phyloP scores from a whole-genome alignment of 2,113 vertebrate species.

The Aplodontia rufa region DNA sequence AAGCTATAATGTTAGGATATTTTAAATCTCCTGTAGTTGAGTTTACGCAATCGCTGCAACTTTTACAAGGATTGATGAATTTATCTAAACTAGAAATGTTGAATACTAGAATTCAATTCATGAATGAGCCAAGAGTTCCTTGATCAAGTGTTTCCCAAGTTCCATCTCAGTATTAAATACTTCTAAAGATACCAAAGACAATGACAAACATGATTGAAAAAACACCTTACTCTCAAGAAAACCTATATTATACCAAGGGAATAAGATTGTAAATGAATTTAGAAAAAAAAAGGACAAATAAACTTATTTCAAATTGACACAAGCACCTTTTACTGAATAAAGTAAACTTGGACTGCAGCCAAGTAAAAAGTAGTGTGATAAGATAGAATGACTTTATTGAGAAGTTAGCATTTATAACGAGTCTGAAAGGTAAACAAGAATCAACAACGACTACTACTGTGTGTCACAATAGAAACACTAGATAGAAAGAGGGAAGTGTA shows the following conservation, averaged over 20 bases:
- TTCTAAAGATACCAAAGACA: background rate
- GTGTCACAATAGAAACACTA: constrained; percentile 21
- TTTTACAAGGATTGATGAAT: background rate
- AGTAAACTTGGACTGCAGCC: too few relatives aligned
- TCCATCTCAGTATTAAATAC: background rate
- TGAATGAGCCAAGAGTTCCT: background rate
- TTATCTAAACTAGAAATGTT: background rate
- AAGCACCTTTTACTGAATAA: background rate
- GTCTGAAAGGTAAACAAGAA: background rate
- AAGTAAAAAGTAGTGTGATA: background rate
- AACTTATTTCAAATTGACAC: background rate
- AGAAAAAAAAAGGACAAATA: background rate
- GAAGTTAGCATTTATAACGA: background rate
- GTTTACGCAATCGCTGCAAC: background rate
- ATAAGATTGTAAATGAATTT: background rate
- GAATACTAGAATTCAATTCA: background rate
- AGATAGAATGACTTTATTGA: background rate
- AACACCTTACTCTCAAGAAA: background rate
- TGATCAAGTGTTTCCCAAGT: background rate
- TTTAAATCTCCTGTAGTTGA: background rate
- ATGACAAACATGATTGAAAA: background rate
- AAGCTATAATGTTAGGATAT: background rate
- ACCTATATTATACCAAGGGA: background rate
- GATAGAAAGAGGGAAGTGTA: background rate
- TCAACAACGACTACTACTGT: background rate